Conservation (phyloP, 2,888 invertebrate genomes). For the Acrobasis consociella region DNA sequence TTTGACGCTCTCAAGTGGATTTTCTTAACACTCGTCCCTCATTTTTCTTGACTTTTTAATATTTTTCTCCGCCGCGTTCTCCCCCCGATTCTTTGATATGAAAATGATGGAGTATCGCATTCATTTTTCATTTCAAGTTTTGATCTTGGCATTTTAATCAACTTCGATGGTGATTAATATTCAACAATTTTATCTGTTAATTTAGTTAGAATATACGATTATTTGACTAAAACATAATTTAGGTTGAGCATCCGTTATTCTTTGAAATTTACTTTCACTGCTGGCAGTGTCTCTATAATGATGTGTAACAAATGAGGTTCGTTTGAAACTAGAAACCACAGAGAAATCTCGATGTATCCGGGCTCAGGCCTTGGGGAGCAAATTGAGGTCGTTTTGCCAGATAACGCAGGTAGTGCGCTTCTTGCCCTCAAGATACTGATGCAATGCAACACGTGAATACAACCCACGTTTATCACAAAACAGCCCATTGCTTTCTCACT, state of each 20-base stretch:
- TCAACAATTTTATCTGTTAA: not conserved
- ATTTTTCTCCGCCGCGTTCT: constrained; percentile 39
- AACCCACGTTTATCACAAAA: constrained; percentile 12
- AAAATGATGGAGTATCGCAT: constrained; percentile 9
- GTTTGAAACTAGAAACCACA: constrained; percentile 64
- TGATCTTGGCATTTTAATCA: not conserved
- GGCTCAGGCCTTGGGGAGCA: constrained; percentile 64
- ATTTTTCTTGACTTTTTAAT: constrained; percentile 62
- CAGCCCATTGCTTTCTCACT: constrained; percentile 17
- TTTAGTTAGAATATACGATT: not conserved
- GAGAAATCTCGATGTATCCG: constrained; percentile 72
- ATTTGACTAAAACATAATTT: constrained; percentile 22
- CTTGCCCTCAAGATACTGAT: constrained; percentile 29
- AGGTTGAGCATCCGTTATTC: constrained; percentile 43
- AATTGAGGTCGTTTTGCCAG: constrained; percentile 55
- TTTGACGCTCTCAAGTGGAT: constrained; percentile 70
- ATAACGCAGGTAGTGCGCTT: constrained; percentile 59
- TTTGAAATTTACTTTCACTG: constrained; percentile 54
- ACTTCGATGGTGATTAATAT: not conserved
- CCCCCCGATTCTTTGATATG: constrained; percentile 44
- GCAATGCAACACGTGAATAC: constrained; percentile 15
- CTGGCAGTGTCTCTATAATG: constrained; percentile 32
- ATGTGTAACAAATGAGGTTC: constrained; percentile 52
- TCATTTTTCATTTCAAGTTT: not conserved
- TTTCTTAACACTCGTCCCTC: constrained; percentile 59